phyloP scores from a whole-genome alignment of 35 echinoderm and acorn worm genomes.

The Stichopus chloronotus region DNA sequence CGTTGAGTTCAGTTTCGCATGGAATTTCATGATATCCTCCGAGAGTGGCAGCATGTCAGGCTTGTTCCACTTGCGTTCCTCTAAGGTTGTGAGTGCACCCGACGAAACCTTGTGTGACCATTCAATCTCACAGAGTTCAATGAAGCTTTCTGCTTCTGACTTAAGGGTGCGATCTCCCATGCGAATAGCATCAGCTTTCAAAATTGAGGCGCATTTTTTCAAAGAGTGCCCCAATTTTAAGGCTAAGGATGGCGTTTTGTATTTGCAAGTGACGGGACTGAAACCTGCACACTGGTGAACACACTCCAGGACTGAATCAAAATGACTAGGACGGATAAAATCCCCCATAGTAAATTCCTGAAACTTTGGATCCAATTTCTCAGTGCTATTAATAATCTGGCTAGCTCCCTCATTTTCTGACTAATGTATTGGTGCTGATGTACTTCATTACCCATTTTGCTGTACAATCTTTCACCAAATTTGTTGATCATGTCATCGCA shows the following conservation, averaged over 20 bases:
- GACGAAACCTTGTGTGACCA: too few species aligned
- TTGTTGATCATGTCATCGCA: slow-evolving; percentile 69
- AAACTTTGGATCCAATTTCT: slow-evolving; percentile 18
- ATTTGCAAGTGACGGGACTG: slow-evolving; percentile 41
- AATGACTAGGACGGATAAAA: slow-evolving; percentile 59
- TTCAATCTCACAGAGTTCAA: too few species aligned
- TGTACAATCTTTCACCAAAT: slow-evolving; percentile 46
- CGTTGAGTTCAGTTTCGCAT: too few species aligned
- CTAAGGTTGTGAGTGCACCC: too few species aligned
- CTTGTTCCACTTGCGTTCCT: too few species aligned
- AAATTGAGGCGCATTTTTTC: slow-evolving; percentile 59
- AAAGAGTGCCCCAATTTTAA: slow-evolving; percentile 74
- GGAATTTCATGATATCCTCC: too few species aligned
- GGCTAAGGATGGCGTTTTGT: slow-evolving; percentile 66
- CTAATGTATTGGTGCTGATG: slow-evolving; percentile 56
- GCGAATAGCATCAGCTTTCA: slow-evolving; percentile 58
- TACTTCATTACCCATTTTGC: slow-evolving; percentile 9
- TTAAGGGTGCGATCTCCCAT: too few species aligned
- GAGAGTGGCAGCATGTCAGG: too few species aligned
- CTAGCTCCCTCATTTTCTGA: slow-evolving; percentile 76
- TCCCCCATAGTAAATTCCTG: background rate
- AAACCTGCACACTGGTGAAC: slow-evolving; percentile 63
- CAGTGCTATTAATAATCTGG: slow-evolving; percentile 37
- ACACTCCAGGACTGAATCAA: slow-evolving; percentile 42
- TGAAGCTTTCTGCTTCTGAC: too few species aligned